These are phyloP conservation scores for Bos javanicus DNA, from an alignment of 2,113 vertebrate species.

Conservation along the genomic window DNA sequence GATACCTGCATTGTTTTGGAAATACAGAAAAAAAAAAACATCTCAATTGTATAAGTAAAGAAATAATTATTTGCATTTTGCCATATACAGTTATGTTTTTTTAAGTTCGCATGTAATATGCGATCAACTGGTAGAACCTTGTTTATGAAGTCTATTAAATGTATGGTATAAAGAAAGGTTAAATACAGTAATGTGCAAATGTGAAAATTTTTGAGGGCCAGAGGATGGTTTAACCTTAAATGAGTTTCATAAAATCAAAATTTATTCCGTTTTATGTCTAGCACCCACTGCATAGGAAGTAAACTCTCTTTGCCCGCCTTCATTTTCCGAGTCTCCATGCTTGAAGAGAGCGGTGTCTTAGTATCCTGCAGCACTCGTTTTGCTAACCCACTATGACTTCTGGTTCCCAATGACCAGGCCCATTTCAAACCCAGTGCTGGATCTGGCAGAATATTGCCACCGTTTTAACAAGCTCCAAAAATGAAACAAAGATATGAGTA, in stretches of 20 bases:
- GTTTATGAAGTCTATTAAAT: not conserved
- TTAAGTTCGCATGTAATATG: not conserved
- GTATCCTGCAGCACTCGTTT: not conserved
- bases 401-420: not conserved
- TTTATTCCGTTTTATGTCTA: not conserved
- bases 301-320: no score
- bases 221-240: not conserved
- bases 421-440: not conserved
- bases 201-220: not conserved
- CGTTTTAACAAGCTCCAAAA: not conserved
- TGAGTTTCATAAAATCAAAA: not conserved
- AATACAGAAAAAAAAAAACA: not conserved
- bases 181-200: not conserved
- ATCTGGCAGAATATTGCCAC: not conserved
- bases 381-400: not conserved
- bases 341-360: not conserved
- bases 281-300: not conserved
- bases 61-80: not conserved
- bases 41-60: not conserved
- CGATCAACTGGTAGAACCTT: not conserved
- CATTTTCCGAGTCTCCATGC: not conserved
- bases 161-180: not conserved
- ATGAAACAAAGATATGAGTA: not conserved
- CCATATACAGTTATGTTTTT: not conserved
- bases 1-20: not conserved